Conservation (phyloP, 2,797 vertebrate genomes). For the Botia almorhae region DNA sequence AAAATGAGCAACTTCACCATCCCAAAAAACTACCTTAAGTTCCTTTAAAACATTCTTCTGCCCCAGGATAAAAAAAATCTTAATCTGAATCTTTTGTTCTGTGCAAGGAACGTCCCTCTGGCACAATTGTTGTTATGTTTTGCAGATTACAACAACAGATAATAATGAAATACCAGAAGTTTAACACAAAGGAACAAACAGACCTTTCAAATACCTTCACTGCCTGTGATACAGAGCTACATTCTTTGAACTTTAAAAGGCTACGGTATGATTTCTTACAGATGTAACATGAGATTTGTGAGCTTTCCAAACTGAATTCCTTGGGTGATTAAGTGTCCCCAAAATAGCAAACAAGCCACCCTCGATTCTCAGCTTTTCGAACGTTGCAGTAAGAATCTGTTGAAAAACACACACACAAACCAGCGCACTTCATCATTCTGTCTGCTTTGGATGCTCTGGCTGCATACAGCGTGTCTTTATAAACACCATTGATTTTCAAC, state of each 20-base stretch:
- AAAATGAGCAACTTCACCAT: constrained; percentile 31
- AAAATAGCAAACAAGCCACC: constrained; percentile 19
- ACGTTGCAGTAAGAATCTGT: constrained; percentile 10
- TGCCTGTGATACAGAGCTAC: constrained; percentile 11
- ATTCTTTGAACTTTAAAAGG: constrained; percentile 5
- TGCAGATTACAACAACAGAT: constrained; percentile 16
- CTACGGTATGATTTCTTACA: constrained; percentile 17
- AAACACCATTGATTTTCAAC: constrained; percentile 39
- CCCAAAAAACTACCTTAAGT: constrained; percentile 8
- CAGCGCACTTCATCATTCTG: constrained; percentile 25
- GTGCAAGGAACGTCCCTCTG: background rate
- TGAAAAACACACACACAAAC: constrained; percentile 27
- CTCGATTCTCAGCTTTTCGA: constrained; percentile 22
- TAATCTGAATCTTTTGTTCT: background rate
- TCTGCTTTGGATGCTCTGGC: constrained; percentile 28
- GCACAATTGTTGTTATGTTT: constrained; percentile 19
- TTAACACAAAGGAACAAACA: constrained; percentile 20
- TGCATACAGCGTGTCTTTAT: constrained; percentile 40
- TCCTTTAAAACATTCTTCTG: constrained; percentile 3
- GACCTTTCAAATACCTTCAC: constrained; percentile 11
- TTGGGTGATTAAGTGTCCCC: constrained; percentile 36
- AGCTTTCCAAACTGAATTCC: constrained; percentile 48
- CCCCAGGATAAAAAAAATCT: constrained; percentile 5
- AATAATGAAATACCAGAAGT: constrained; percentile 11
- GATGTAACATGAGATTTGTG: constrained; percentile 49